phyloP scores from a whole-genome alignment of 2,113 vertebrate genomes.

The Onychostruthus taczanowskii region DNA sequence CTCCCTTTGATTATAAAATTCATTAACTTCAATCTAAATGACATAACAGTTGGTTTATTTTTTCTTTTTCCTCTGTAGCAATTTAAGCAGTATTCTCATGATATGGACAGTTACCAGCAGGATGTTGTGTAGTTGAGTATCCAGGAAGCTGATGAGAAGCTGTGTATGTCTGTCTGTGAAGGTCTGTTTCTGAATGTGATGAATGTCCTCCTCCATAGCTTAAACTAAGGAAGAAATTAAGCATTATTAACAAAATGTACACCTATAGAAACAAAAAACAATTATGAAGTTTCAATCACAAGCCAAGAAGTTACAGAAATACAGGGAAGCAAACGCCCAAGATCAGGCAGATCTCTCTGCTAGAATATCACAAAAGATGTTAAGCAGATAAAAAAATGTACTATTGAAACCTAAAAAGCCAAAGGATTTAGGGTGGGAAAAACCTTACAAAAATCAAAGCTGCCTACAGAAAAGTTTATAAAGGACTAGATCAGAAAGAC shows the following conservation, averaged over 20 bases:
- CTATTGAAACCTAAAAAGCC: background rate
- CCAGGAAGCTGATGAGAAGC: constrained; percentile 88
- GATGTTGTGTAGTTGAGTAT: constrained; percentile 86
- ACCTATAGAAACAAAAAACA: background rate
- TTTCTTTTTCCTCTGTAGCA: background rate
- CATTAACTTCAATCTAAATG: background rate
- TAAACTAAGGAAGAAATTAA: constrained; percentile 76
- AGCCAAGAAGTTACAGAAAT: background rate
- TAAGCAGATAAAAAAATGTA: background rate
- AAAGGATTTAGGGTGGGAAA: background rate
- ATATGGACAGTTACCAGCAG: constrained; percentile 78
- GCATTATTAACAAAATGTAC: constrained; percentile 33
- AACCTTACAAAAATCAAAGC: background rate
- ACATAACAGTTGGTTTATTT: background rate
- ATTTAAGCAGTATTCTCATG: background rate
- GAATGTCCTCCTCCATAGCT: constrained; percentile 90
- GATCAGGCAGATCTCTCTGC: background rate
- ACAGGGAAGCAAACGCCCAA: background rate
- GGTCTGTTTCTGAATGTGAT: constrained; percentile 88
- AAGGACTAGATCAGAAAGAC: background rate
- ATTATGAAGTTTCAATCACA: background rate
- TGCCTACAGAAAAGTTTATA: background rate
- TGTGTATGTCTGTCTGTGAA: constrained; percentile 89
- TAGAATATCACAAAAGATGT: background rate
- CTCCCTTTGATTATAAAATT: background rate